Evolutionary conservation across 2,797 vertebrate species (phyloP), one percentile per base, ranked within the genome.

Genomic region (Anas georgica): DNA sequence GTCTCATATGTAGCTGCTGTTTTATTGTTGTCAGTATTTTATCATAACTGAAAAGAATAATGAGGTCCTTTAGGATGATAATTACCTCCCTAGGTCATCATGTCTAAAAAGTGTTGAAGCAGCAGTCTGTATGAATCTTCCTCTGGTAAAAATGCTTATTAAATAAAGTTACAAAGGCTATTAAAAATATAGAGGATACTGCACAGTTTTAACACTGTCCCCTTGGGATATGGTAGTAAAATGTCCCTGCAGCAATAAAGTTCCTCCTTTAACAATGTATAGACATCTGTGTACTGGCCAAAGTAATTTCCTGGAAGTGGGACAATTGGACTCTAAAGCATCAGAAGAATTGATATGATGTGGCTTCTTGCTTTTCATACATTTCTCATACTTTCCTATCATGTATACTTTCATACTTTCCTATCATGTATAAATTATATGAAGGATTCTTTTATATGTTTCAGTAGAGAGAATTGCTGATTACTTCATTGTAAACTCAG

Each of bases 81-180:
- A 91, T 95, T 95, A 96, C 4, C 59, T 96, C 84, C 39, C 64
- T 79, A 70, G 77, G 43, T 90, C 87, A 79, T 82, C 25, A 11
- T 52, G 17, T 69, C 46, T 87, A 86, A 73, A 83, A 92, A 76
- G 7, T 48, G 68, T 66, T 92, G 90, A 91, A 93, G 58, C 69
- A 91, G 62, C 72, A 92, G 43, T 28, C 50, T 92, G 23, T 69
- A 56, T 74, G n/a, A 92, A 86, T 76, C 46, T 72, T 88, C 37
- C 16, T 67, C 29, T 75, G 58, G 28, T 86, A 68, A 86, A 95
- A n/a, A 94, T 66, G 77, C 21, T 74, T 88, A 74, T 14, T 88
- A 72, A 91, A 75, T 45, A 62, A 86, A 83, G 21, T 66, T 78
- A 56, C n/a, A 25, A 59, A 83, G 50, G 18, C 22, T 66, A 8